Evolutionary conservation across 2,888 invertebrate species (phyloP).

Genomic region (Chalcosyrphus nemorum): DNA sequence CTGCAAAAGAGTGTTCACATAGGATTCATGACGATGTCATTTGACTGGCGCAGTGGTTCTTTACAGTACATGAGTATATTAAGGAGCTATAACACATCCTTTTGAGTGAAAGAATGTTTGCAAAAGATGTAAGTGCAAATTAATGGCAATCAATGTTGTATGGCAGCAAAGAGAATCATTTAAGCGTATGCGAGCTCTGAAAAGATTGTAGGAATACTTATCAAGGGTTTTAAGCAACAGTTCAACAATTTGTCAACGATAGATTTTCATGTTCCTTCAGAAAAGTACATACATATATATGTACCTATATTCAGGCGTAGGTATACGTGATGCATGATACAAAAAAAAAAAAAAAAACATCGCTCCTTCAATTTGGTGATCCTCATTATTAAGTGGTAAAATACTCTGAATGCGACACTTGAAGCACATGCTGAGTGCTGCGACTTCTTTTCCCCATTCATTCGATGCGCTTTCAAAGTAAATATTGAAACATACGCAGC

Average conservation of each 20-base stretch:
- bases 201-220: not conserved
- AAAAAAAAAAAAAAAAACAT: too few relatives aligned
- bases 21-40: not conserved
- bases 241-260: not conserved
- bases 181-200: not conserved
- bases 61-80: not conserved
- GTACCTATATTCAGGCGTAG: too few relatives aligned
- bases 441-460: not conserved
- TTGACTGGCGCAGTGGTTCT: not conserved
- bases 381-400: constrained; percentile 15
- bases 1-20: not conserved
- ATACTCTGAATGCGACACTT: constrained; percentile 7
- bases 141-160: constrained; percentile 12
- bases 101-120: not conserved
- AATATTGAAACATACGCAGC: not conserved
- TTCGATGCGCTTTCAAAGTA: not conserved
- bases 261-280: not conserved
- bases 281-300: not conserved
- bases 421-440: not conserved
- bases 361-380: constrained; percentile 4
- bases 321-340: too few relatives aligned
- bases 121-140: constrained; percentile 6
- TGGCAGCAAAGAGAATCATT: not conserved
- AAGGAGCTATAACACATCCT: not conserved
- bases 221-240: not conserved